Base-by-base conservation (phyloP, 2,888 invertebrate genomes). In the Oscheius sp. region DNA sequence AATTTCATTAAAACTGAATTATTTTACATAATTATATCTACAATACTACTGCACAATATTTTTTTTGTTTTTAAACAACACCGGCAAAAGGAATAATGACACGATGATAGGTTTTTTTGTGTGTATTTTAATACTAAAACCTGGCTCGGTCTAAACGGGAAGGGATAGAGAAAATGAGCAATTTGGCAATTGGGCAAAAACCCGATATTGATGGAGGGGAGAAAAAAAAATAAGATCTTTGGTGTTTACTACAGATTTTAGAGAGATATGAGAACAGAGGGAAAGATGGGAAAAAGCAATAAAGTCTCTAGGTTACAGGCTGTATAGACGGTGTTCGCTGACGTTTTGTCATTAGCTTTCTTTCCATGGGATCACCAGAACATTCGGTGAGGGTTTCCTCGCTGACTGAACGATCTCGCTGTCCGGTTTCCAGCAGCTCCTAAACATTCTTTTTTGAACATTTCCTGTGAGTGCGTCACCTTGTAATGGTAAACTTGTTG, bases 371-470 rank as follows among this genome's bases (percentile, higher is more conserved):
- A 7, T 82, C 79, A 13, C 55, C 70, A 25, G 63, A 18, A 35
- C 53, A 46, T 16, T 86, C 86, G 12, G 84, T 85, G 7, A 86
- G 75, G 6, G 86, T 86, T 56, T 86, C 86, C 61, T 86, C 85
- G 58, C 83, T 83, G 9, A 84, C 85, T 13, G 85, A 81, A 16
- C 85, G 74, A 59, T 83, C 84, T 21, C 79, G 71, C 27, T 82
- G 69, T 12, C 83, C 81, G 0, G 73, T 75, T 41, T 84, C 86
- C 2, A 81, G 74, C 13, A 82, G 75, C 9, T 80, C 80, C 80
- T 81, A 59, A 59, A 80, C 9, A 1, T 9, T 25, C 3, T 23
- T 45, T 18, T 18, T 25, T 23, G 13, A 23, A 6, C 5, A 45
- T n/a, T 13, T 25, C n/a, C 1, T 12, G 56, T 25, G 16, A 0